Evolutionary conservation across 2,888 invertebrate species (phyloP).

Genomic region (Platerodrilus igneus): DNA sequence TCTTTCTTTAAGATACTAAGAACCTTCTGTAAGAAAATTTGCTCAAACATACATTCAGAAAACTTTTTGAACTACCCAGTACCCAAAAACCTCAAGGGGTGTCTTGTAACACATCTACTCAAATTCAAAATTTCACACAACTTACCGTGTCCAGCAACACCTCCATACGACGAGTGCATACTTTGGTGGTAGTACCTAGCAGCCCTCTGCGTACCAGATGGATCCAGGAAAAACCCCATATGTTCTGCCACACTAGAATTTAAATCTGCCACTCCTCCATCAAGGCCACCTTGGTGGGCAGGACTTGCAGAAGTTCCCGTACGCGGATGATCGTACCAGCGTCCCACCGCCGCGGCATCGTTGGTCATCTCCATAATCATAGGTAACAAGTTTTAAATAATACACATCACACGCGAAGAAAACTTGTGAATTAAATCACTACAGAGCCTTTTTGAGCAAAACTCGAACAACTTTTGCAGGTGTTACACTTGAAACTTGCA

Average conservation of each 20-base stretch:
- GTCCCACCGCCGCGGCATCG: slow-evolving; percentile 46
- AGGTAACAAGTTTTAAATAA: slow-evolving; percentile 26
- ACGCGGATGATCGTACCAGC: slow-evolving; percentile 50
- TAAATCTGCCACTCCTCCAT: slow-evolving; percentile 39
- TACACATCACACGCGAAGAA: slow-evolving; percentile 23
- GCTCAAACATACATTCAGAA: no score
- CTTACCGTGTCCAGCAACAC: slow-evolving; percentile 48
- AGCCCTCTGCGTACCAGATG: slow-evolving; percentile 46
- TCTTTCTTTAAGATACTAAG: no score
- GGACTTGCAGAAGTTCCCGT: slow-evolving; percentile 46
- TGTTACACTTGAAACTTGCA: no score
- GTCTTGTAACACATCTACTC: background rate
- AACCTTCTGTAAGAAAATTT: no score
- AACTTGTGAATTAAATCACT: slow-evolving; percentile 11
- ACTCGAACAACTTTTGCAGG: no score
- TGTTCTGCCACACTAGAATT: slow-evolving; percentile 48
- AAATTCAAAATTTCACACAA: no score
- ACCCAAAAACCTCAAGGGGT: no score
- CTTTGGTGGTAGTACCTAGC: slow-evolving; percentile 50
- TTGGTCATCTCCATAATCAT: slow-evolving; percentile 52
- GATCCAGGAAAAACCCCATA: slow-evolving; percentile 50
- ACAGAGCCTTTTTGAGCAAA: no score
- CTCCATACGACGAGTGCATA: slow-evolving; percentile 50
- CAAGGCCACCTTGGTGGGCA: slow-evolving; percentile 39
- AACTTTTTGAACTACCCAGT: no score